Base-by-base conservation (phyloP, 2,797 vertebrate genomes). In the Bryconaethiops microstoma region DNA sequence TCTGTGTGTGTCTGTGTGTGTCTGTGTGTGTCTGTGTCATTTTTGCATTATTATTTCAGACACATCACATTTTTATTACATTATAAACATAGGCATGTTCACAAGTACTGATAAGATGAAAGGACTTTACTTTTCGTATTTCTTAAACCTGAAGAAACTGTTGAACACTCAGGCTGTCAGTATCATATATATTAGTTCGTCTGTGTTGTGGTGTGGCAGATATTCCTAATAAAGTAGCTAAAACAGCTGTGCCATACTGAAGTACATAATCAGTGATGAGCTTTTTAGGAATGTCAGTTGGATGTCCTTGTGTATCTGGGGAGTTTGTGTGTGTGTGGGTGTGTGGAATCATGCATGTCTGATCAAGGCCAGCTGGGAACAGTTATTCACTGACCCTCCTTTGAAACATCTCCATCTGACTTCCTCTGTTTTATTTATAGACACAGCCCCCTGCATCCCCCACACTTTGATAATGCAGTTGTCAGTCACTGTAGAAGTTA, bases 281-380 rank as follows among this genome's bases (percentile, higher is more conserved):
- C 25, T 64, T 64, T 45, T 64, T n/a, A 73, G 16, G 29, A 65
- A 78, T 72, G 40, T 63, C 1, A 50, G 0, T 1, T 39, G 39
- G 59, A 48, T 42, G 59, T 48, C 21, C 19, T 64, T 19, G 7
- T 63, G 25, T 35, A 7, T 29, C 5, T 83, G 76, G 39, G 23
- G 71, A 48, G 82, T 81, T 84, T 79, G 81, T 84, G 82, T 78
- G 59, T 63, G 45, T 65, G 45, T n/a, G n/a, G 72, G 71, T 82
- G 80, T 77, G 17, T 68, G 63, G 42, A 40, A 19, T 62, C 19
- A 55, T 59, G 60, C 21, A 52, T 40, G 25, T 69, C 39, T 82
- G 54, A 64, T 64, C 25, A 39, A 64, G 62, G 29, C 62, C 62
- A 64, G 62, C 25, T 64, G 57, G 25, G 23, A 79, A 39, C 40